Percentiles rank a stretch among this genome's conserved stretches.
These are phyloP conservation scores for Synergus gifuensis DNA, from an alignment of 2,888 invertebrate genomes.

Conservation along the genomic window DNA sequence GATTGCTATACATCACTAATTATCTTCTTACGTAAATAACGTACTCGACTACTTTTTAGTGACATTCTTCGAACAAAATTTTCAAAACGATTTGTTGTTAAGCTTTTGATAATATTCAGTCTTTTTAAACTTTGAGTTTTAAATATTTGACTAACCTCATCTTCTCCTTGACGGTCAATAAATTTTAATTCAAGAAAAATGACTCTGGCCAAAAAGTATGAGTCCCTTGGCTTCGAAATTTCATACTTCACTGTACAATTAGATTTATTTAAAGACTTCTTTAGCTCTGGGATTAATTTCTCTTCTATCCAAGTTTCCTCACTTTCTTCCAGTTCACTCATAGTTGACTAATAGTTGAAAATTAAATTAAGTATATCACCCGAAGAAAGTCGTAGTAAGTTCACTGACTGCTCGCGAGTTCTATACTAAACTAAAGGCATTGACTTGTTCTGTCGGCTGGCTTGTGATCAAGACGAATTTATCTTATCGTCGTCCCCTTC, in stretches of 20 bases:
- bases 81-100: too few species aligned
- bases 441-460: not conserved
- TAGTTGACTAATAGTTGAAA: not conserved
- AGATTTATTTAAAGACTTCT: constrained; percentile 43
- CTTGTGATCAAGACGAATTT: not conserved
- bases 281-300: constrained; percentile 45
- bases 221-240: constrained; percentile 46
- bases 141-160: not conserved
- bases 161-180: not conserved
- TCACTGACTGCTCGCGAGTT: not conserved
- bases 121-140: not conserved
- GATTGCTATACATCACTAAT: too few species aligned
- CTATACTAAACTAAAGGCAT: not conserved
- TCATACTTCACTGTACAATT: constrained; percentile 41
- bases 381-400: constrained; percentile 20
- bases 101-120: not conserved
- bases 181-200: constrained; percentile 23
- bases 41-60: too few species aligned
- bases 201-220: constrained; percentile 48
- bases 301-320: constrained; percentile 43
- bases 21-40: too few species aligned
- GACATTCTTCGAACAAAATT: too few species aligned
- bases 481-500: not conserved
- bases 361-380: not conserved
- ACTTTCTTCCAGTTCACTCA: not conserved